phyloP scores from a whole-genome alignment of 2,797 vertebrate genomes.

The Zonotrichia albicollis region DNA sequence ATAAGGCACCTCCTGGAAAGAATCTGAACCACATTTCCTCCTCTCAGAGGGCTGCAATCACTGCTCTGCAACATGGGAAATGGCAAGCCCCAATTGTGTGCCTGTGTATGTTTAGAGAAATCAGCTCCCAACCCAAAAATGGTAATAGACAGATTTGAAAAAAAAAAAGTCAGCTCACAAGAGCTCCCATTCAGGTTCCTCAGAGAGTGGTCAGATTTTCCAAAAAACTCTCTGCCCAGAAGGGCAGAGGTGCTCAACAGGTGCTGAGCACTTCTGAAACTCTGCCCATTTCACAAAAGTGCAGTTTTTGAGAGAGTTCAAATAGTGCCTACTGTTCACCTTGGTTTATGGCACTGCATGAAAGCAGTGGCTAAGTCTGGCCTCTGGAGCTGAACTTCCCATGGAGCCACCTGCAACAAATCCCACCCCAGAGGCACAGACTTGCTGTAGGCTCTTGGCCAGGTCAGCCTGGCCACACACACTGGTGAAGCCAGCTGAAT shows the following conservation, averaged over 20 bases:
- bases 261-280: neutral
- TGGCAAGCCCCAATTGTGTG: neutral
- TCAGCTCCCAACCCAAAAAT: neutral
- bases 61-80: neutral
- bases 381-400: neutral
- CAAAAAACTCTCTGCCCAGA: neutral
- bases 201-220: neutral
- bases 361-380: neutral
- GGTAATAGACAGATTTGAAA: neutral
- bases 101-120: neutral
- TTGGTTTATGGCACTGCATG: neutral
- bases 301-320: neutral
- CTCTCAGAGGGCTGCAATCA: neutral
- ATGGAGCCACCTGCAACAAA: neutral
- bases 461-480: neutral
- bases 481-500: neutral
- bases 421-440: neutral
- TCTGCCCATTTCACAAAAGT: neutral
- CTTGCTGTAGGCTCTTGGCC: neutral
- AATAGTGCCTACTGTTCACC: neutral
- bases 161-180: neutral
- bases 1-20: neutral
- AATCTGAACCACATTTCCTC: neutral
- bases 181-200: neutral
- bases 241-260: neutral